phyloP scores from a whole-genome alignment of 2,797 vertebrate species.

The Sarcophilus harrisii region DNA sequence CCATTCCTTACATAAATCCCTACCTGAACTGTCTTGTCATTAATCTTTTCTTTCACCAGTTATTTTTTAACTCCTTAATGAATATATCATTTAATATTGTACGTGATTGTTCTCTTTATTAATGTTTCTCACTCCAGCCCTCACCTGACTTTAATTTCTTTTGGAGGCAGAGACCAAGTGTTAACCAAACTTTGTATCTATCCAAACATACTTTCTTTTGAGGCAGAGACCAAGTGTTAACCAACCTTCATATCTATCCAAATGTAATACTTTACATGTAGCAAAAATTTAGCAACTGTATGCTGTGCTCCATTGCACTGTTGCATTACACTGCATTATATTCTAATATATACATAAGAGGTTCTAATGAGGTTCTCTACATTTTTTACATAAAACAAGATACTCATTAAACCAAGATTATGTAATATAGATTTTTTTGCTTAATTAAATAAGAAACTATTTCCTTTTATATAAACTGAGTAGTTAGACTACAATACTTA shows the following conservation, averaged over 20 bases:
- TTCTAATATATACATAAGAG: not conserved
- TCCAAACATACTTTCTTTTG: no score
- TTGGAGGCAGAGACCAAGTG: not conserved
- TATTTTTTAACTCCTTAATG: not conserved
- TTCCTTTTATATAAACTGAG: slow-evolving; percentile 30
- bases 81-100: not conserved
- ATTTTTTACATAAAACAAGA: slow-evolving; percentile 31
- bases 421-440: slow-evolving; percentile 50
- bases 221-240: not conserved
- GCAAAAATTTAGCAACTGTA: not conserved
- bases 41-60: not conserved
- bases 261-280: not conserved
- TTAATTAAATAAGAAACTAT: slow-evolving; percentile 38
- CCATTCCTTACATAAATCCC: not conserved
- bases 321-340: not conserved
- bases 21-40: not conserved
- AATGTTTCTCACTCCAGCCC: not conserved
- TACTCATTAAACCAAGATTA: slow-evolving; percentile 46
- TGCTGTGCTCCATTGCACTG: not conserved
- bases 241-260: not conserved
- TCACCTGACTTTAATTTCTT: not conserved
- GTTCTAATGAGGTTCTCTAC: slow-evolving; percentile 29
- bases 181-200: not conserved
- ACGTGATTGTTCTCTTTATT: not conserved
- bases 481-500: slow-evolving; percentile 35